These are phyloP conservation scores for Menidia beryllina DNA, from an alignment of 2,113 vertebrate genomes.

Conservation along the genomic window DNA sequence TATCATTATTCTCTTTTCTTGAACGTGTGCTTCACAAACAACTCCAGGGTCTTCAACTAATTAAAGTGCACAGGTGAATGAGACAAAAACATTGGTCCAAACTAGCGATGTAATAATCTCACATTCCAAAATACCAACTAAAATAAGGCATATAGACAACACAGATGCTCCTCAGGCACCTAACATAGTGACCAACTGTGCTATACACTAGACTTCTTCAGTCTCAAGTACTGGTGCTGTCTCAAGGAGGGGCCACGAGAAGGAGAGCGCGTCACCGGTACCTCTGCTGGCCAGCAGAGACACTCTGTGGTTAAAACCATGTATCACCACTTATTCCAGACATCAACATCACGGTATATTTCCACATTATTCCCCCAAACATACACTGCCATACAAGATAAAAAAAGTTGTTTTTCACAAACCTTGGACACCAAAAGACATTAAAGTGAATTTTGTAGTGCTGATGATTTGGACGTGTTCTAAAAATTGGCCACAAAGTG, in stretches of 20 bases:
- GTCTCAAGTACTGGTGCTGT: conserved; percentile 49
- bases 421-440: conserved; percentile 58
- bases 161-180: conserved; percentile 66
- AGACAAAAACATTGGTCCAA: conserved; percentile 44
- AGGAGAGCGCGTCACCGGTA: neutral
- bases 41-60: conserved; percentile 73
- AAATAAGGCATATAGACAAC: conserved; percentile 61
- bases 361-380: conserved; percentile 48
- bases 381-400: conserved; percentile 46
- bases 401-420: conserved; percentile 31
- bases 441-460: conserved; percentile 48
- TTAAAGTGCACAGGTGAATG: conserved; percentile 74
- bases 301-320: conserved; percentile 51
- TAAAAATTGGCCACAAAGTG: conserved; percentile 21
- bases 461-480: conserved; percentile 32
- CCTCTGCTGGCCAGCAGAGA: conserved; percentile 53
- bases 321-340: conserved; percentile 56
- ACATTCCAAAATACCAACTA: conserved; percentile 16
- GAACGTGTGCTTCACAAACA: conserved; percentile 47
- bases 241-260: conserved; percentile 50
- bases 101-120: conserved; percentile 18
- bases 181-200: conserved; percentile 63
- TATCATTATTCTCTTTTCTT: neutral
- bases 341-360: conserved; percentile 51
- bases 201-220: conserved; percentile 51